Base-by-base conservation (phyloP, 2,797 vertebrate species). In the Lepilemur septentrionalis region DNA sequence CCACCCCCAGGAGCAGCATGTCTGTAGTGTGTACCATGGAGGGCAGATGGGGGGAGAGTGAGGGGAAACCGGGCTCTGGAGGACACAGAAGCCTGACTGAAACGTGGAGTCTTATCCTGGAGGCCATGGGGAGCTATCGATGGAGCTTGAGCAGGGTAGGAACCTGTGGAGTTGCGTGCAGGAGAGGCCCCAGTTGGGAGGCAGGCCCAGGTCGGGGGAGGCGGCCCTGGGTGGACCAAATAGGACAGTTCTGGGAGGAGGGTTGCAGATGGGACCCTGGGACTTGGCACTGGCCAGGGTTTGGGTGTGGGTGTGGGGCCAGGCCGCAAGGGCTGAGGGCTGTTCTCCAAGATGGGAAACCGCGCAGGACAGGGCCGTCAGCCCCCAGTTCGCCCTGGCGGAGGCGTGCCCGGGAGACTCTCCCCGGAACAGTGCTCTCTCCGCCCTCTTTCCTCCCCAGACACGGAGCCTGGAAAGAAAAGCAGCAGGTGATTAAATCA, bases 251-350 rank as follows among this genome's bases (percentile, higher is more conserved):
- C 52, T 10, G 5, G 9, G 5, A 35, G 82, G 15, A 35, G 7
- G 32, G 57, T 43, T 6, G 15, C 8, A 81, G 38, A 10, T 32
- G 28, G 38, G 17, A 43, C 15, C 38, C 59, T 25, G 22, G 80
- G 32, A 43, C 18, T 46, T 2, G 25, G 38, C 65, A 55, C 46
- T 7, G 8, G 15, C 48, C 6, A 63, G 23, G 82, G 14, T 7
- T 0, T 0, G n/a, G 46, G n/a, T 23, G 12, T 1, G n/a, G 43
- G 32, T 17, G 15, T 3, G 8, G 25, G 15, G 81, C 35, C 48
- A 18, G 67, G 43, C 7, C 35, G 0, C 1, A 23, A 50, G 82
- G 48, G 14, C 46, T 38, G n/a, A 25, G 48, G 23, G 10, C 38
- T 35, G 15, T 28, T 43, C 35, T 69, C 63, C 32, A 57, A 22